Percentiles rank a stretch among this genome's conserved stretches.
Evolutionary conservation across 1,140 invertebrate genomes (phyloP).

Genomic region (Hycleus cichorii): DNA sequence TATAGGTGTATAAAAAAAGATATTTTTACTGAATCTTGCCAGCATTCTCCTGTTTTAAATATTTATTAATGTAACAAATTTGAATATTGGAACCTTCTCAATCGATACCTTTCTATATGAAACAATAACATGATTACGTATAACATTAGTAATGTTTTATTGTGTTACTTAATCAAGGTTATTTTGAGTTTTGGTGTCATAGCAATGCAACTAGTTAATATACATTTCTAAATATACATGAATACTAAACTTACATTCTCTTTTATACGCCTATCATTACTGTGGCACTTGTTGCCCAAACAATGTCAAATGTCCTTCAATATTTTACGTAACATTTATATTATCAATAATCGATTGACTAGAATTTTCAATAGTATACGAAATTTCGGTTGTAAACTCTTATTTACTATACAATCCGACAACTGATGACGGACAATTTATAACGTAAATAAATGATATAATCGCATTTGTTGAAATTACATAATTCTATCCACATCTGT

Average conservation of each 20-base stretch:
- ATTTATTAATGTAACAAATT: constrained; percentile 21
- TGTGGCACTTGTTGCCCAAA: too few relatives aligned
- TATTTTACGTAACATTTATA: too few relatives aligned
- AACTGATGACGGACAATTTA: too few relatives aligned
- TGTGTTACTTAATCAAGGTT: constrained; percentile 31
- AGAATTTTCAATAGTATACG: too few relatives aligned
- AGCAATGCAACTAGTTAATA: constrained; percentile 19
- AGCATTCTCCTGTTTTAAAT: constrained; percentile 32
- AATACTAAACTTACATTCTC: constrained; percentile 13
- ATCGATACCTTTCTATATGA: constrained; percentile 24
- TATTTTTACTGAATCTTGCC: constrained; percentile 30
- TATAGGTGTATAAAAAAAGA: not conserved
- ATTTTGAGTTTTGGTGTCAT: constrained; percentile 21
- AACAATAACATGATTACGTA: constrained; percentile 21
- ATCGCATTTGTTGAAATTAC: too few relatives aligned
- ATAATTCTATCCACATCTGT: not conserved
- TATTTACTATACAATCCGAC: too few relatives aligned
- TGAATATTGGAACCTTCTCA: constrained; percentile 24
- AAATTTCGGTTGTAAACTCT: too few relatives aligned
- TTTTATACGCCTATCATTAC: constrained; percentile 1
- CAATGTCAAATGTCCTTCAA: too few relatives aligned
- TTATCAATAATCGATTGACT: too few relatives aligned
- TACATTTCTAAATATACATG: constrained; percentile 18
- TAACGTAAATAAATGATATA: too few relatives aligned
- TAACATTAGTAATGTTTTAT: constrained; percentile 23